Percentiles rank a stretch among this genome's conserved stretches.
phyloP scores from a whole-genome alignment of 2,888 invertebrate genomes.

The Yponomeuta cagnagella region DNA sequence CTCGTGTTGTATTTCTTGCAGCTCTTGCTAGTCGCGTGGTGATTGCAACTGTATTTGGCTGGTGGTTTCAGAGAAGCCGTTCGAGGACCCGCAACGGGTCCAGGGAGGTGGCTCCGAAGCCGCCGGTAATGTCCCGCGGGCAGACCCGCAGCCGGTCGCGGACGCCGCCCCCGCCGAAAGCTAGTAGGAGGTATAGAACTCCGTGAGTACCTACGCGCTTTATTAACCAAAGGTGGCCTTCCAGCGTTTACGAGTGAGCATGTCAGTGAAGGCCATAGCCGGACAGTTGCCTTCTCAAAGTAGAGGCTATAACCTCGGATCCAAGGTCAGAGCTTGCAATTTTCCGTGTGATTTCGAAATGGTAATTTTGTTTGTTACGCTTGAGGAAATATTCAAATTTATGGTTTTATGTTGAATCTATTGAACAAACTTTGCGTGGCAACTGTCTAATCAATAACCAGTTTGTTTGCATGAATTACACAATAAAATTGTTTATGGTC shows the following conservation, averaged over 20 bases:
- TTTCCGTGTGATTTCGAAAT: slow-evolving; percentile 7
- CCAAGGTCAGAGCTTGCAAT: slow-evolving; percentile 10
- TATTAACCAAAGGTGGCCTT: slow-evolving; percentile 13
- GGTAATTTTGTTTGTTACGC: not conserved
- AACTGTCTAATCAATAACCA: slow-evolving; percentile 2
- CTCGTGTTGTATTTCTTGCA: slow-evolving; percentile 49
- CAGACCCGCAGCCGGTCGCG: slow-evolving; percentile 71
- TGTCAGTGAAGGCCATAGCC: slow-evolving; percentile 4
- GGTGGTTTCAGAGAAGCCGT: slow-evolving; percentile 66
- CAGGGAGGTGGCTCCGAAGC: slow-evolving; percentile 60
- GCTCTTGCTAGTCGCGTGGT: slow-evolving; percentile 18
- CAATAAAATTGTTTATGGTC: no score
- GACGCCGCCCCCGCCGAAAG: slow-evolving; percentile 71
- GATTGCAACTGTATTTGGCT: slow-evolving; percentile 6
- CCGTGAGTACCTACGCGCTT: slow-evolving; percentile 48
- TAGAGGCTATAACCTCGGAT: slow-evolving; percentile 4
- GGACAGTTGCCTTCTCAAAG: not conserved
- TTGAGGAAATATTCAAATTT: not conserved
- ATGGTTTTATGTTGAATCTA: not conserved
- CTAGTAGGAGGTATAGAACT: slow-evolving; percentile 67
- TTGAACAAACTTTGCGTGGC: slow-evolving; percentile 11
- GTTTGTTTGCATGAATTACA: no score
- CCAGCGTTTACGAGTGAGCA: not conserved
- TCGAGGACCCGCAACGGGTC: slow-evolving; percentile 71
- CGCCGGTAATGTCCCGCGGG: slow-evolving; percentile 59